Conservation (phyloP, 2,888 invertebrate species). For the Subacronicta megacephala region DNA sequence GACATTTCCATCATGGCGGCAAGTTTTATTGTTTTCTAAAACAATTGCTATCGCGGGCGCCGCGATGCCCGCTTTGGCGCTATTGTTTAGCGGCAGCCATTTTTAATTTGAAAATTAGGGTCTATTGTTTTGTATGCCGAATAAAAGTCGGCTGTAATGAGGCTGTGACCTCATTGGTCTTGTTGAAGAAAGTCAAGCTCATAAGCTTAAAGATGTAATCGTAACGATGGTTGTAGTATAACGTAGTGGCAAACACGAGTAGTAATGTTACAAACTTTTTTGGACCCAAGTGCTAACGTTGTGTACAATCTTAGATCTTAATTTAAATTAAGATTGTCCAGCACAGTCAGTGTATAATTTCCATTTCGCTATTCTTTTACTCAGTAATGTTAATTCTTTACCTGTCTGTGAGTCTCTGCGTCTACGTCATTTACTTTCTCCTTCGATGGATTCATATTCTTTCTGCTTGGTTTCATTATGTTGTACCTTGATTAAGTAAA, state of each 20-base stretch:
- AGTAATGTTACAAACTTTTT: too few species aligned
- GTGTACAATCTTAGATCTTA: too few species aligned
- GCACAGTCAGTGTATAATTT: too few species aligned
- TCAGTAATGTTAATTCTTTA: too few species aligned
- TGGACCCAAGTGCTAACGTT: neutral
- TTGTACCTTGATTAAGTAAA: too few species aligned
- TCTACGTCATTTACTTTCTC: too few species aligned
- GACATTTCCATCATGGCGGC: constrained; percentile 82
- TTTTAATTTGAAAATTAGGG: constrained; percentile 85
- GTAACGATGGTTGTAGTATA: neutral
- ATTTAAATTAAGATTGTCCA: too few species aligned
- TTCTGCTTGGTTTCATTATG: too few species aligned
- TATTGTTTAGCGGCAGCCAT: constrained; percentile 82
- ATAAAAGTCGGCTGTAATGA: constrained; percentile 54
- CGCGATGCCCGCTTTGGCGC: constrained; percentile 77
- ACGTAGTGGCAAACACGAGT: neutral
- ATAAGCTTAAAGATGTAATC: neutral
- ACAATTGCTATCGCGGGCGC: constrained; percentile 71
- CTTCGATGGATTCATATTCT: too few species aligned
- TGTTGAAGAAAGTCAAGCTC: neutral
- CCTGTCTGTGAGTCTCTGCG: too few species aligned
- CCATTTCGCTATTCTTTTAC: too few species aligned
- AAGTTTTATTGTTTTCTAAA: constrained; percentile 84
- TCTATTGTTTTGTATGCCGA: constrained; percentile 60
- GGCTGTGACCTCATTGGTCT: constrained; percentile 62